These are phyloP conservation scores for Tringa solitaria DNA, from an alignment of 2,113 vertebrate genomes.

Conservation along the genomic window DNA sequence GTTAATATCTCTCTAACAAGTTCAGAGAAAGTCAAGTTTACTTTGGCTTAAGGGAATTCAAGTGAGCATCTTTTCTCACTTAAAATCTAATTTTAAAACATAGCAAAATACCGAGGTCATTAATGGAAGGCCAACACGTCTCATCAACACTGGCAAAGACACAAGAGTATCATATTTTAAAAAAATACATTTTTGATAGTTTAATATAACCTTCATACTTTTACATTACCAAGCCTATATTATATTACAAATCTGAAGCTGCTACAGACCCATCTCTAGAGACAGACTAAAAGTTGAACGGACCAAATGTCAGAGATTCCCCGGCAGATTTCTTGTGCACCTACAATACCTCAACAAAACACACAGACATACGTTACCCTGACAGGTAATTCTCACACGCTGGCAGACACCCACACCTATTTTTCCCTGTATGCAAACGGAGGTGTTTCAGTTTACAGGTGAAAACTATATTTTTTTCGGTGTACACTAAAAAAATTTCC, in stretches of 20 bases:
- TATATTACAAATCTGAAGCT: background rate
- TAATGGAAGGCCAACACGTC: background rate
- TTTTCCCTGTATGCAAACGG: background rate
- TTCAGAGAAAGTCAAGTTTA: background rate
- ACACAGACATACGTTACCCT: fast-evolving
- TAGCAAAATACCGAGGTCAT: background rate
- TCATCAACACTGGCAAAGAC: background rate
- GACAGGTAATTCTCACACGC: background rate
- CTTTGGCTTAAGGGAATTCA: background rate
- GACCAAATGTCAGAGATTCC: background rate
- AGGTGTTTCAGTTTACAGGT: background rate
- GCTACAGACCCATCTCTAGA: background rate
- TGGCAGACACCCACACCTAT: background rate
- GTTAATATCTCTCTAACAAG: background rate
- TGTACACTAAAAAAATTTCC: background rate
- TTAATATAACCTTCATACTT: background rate
- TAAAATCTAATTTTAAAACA: background rate
- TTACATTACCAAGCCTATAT: background rate
- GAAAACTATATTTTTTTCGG: background rate
- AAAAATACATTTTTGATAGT: background rate
- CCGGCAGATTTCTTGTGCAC: background rate
- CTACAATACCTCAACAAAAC: background rate
- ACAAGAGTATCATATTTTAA: background rate
- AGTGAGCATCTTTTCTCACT: background rate
- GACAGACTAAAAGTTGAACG: background rate